These are phyloP conservation scores for Plagodis pulveraria DNA, from an alignment of 2,888 invertebrate species.

Conservation along the genomic window DNA sequence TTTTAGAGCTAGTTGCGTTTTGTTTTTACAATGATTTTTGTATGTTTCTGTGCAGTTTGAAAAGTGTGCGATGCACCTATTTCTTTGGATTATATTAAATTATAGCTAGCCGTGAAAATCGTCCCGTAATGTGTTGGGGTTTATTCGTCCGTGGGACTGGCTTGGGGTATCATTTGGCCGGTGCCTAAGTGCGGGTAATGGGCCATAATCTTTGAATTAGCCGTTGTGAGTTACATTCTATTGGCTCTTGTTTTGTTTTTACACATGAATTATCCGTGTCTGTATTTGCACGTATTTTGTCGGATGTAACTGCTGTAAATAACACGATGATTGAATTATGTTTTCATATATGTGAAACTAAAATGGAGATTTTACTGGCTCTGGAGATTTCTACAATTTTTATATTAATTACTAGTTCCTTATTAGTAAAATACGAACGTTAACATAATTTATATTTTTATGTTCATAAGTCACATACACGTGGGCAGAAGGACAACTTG, in stretches of 20 bases:
- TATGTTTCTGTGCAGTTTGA: constrained; percentile 40
- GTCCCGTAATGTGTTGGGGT: constrained; percentile 81
- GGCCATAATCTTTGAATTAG: constrained; percentile 79
- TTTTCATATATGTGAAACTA: no score
- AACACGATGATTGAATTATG: no score
- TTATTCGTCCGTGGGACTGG: constrained; percentile 78
- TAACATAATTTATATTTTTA: not conserved
- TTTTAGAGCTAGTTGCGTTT: constrained; percentile 28
- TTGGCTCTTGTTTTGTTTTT: constrained; percentile 71
- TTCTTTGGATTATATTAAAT: constrained; percentile 85
- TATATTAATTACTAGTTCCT: constrained; percentile 5
- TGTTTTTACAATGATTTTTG: constrained; percentile 45
- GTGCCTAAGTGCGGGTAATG: constrained; percentile 74
- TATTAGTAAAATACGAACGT: constrained; percentile 4
- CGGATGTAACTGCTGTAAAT: no score
- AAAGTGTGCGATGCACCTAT: constrained; percentile 71
- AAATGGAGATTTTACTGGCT: no score
- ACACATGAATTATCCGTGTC: constrained; percentile 28
- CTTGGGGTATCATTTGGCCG: constrained; percentile 76
- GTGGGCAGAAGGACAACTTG: constrained; percentile 7
- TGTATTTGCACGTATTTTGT: constrained; percentile 20
- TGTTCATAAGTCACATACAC: not conserved
- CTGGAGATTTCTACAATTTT: no score
- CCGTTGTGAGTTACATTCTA: constrained; percentile 62
- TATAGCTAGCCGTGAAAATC: constrained; percentile 84